Evolutionary conservation across 2,113 vertebrate genomes (phyloP).

Genomic region (Myrmecobius fasciatus): DNA sequence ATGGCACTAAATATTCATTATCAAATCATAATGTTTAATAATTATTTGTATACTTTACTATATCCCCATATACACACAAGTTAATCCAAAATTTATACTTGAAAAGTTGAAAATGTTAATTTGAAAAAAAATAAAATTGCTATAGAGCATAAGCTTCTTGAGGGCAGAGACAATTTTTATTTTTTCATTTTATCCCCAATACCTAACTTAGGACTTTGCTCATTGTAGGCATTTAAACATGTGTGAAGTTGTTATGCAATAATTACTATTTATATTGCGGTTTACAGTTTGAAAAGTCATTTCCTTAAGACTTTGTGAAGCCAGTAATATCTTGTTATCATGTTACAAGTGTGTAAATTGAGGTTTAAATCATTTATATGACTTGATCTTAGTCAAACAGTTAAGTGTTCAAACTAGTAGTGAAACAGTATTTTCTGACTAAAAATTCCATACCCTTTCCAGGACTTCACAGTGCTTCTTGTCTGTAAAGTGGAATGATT

Average conservation of each 20-base stretch:
- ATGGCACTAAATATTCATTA: neutral
- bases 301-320: neutral
- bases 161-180: neutral
- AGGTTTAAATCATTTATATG: neutral
- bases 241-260: neutral
- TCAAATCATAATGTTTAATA: neutral
- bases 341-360: neutral
- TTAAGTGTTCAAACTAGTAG: neutral
- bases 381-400: neutral
- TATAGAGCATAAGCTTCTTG: neutral
- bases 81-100: neutral
- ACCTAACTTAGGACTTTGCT: neutral
- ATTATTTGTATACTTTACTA: neutral
- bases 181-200: neutral
- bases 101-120: neutral
- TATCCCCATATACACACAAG: neutral
- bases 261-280: neutral
- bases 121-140: neutral
- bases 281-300: neutral
- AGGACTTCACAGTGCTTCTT: neutral
- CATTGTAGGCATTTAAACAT: neutral
- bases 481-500: neutral
- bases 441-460: neutral
- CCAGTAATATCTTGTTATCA: neutral
- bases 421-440: neutral